Evolutionary conservation across 2,113 vertebrate genomes (phyloP), one percentile per base, ranked within the genome.

Genomic region (Coptodon rendalli): DNA sequence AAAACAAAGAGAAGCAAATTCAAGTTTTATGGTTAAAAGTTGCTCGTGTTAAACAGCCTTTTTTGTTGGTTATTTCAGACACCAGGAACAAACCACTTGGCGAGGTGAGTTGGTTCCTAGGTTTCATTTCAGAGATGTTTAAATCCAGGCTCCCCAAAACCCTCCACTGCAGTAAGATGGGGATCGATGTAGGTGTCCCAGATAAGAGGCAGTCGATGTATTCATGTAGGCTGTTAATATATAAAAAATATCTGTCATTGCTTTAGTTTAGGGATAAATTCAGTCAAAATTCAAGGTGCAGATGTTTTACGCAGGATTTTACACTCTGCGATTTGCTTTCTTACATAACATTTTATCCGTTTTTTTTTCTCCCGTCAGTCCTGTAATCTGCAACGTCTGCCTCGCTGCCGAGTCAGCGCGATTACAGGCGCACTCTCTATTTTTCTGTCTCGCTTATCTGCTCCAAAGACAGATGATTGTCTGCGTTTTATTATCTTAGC

Each of bases 341-440:
- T 81, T 84, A 85, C 36, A 6, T 86, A 91, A 86, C 50, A 6
- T 76, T 87, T 54, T 11, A 71, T 87, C 36, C 29, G 4, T 85
- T 76, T 81, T 61, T 54, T 63, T 10, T 79, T 12, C 78, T 19
- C 14, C 63, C 1, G 45, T 89, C 76, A 56, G 50, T 61, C 19
- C 50, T 82, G 76, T 81, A 81, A 82, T 89, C 79, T 83, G 24
- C 40, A 36, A 22, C 2, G 4, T 82, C 38, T 66, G 61, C 78
- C 68, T 78, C 6, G 8, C 71, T 59, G 91, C 87, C 80, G 89
- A 91, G 45, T 91, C 82, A 89, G 90, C 87, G 45, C 13, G 31
- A 68, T 24, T 27, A n/a, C 85, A 73, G 29, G 5, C 83, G 7
- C 36, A 1, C 16, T 24, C 48, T 71, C 43, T 13, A 10, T 9